These are phyloP conservation scores for Chesias legatella DNA, from an alignment of 2,888 invertebrate genomes.

Conservation along the genomic window DNA sequence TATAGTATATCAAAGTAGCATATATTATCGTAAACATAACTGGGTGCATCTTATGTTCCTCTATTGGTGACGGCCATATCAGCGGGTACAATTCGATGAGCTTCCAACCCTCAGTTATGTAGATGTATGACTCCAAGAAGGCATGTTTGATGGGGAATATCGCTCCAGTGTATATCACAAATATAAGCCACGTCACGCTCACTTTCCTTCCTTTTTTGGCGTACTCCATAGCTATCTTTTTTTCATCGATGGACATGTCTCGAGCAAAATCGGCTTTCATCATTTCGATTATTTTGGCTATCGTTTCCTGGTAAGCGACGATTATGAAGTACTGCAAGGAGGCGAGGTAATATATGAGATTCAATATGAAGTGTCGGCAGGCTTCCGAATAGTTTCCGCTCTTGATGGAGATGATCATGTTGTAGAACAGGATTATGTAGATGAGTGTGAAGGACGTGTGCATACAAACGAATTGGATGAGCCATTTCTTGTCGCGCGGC, in stretches of 20 bases:
- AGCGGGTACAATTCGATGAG: slow-evolving; percentile 9
- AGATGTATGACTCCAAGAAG: slow-evolving; percentile 9
- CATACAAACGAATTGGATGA: not conserved
- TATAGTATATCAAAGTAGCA: not conserved
- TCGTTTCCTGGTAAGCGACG: not conserved
- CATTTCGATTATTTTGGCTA: slow-evolving; percentile 8
- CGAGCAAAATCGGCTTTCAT: slow-evolving; percentile 13
- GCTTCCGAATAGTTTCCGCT: not conserved
- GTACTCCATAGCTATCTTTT: slow-evolving; percentile 6
- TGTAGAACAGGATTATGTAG: not conserved
- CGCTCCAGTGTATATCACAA: not conserved
- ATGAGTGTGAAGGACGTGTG: not conserved
- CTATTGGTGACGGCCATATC: slow-evolving; percentile 11
- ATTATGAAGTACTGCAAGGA: slow-evolving; percentile 11
- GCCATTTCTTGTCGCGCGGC: slow-evolving; percentile 10
- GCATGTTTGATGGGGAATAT: slow-evolving; percentile 4
- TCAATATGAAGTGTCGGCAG: slow-evolving; percentile 5
- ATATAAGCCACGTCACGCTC: slow-evolving; percentile 8
- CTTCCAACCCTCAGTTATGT: slow-evolving; percentile 4
- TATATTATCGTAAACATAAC: slow-evolving; percentile 8
- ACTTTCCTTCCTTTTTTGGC: slow-evolving; percentile 8
- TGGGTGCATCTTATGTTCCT: slow-evolving; percentile 14
- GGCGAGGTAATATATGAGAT: slow-evolving; percentile 3
- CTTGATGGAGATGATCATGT: not conserved
- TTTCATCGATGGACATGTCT: slow-evolving; percentile 4